Evolutionary conservation across 2,113 vertebrate species (phyloP), one percentile per base, ranked within the genome.

Genomic region (Centropus bengalensis): DNA sequence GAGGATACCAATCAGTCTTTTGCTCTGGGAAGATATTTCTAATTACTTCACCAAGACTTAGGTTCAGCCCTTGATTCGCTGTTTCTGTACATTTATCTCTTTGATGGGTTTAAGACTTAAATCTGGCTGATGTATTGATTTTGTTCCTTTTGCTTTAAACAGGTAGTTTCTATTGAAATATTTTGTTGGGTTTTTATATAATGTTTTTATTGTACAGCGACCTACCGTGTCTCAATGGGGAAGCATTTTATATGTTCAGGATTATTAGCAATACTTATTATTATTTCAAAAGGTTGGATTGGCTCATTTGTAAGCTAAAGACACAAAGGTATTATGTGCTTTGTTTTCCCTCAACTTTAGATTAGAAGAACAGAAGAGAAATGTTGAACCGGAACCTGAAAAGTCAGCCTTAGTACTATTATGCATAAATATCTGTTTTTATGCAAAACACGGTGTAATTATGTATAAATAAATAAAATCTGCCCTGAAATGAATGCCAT

Each of bases 31-130:
- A 85, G 83, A 77, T 78, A 70, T 58, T 85, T 88, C 63, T 23
- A 28, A 7, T 67, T 66, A 56, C n/a, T 90, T 90, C 54, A 70
- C 22, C 38, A 47, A 69, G 69, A 58, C 51, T 78, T 14, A 89
- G 49, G 19, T 75, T 92, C 54, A 42, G 12, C 58, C 11, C 21
- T 86, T 19, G 2, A 22, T 69, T 97, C 91, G 55, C 92, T 93
- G 91, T 56, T 97, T 97, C 95, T 96, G 82, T 93, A 95, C 66
- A 87, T 97, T 96, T 96, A 92, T 97, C 52, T 97, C 92, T 97
- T 94, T 97, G 89, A 91, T 93, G 92, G 40, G 42, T 94, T 98
- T 96, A 97, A 92, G 92, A 87, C 70, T 94, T 95, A 93, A 95
- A 94, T 95, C 90, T 96, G 94, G 83, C 47, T 96, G 87, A 96